Base-by-base conservation (phyloP, 2,113 vertebrate species). In the Malurus cyaneus region DNA sequence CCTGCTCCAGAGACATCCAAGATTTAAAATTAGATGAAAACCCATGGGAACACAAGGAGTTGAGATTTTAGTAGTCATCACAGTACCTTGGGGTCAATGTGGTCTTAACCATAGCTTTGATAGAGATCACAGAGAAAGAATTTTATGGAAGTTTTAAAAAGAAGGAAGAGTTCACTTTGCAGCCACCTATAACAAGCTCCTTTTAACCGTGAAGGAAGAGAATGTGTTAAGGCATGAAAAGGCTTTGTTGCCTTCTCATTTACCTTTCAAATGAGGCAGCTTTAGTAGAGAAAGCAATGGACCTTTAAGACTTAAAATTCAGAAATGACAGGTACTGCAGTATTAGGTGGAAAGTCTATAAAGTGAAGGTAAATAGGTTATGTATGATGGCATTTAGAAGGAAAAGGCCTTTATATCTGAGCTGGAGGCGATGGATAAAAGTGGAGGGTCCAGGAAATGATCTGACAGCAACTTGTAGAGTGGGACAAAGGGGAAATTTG, bases 191-290 rank as follows among this genome's bases (percentile, higher is more conserved):
- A 88, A 73, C 65, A 76, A 89, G 25, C 26, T 69, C 6, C 29
- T 80, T 46, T 94, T 86, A 77, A 54, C 59, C 0, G 0, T 39
- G n/a, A 44, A 54, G 54, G 59, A 90, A 31, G 23, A 79, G 61
- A 56, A 77, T 19, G 17, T 70, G 18, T 91, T 77, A 57, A 83
- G 52, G 84, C 50, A 53, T 71, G 50, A 82, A 91, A 61, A 80
- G 7, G 25, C 50, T 90, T 88, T 61, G 19, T 84, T 82, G 29
- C 29, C 29, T 73, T 86, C 74, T 93, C 71, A 90, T 83, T 95
- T 94, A 52, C 77, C 67, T 96, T 88, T 54, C 62, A 92, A 88
- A 83, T 93, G 76, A 86, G 50, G 44, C 54, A 62, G 42, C 46
- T 77, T 80, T 92, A 70, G 32, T 20, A 44, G 46, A 32, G 80